Base-by-base conservation (phyloP, 2,888 invertebrate genomes). In the Calameuta idolon region DNA sequence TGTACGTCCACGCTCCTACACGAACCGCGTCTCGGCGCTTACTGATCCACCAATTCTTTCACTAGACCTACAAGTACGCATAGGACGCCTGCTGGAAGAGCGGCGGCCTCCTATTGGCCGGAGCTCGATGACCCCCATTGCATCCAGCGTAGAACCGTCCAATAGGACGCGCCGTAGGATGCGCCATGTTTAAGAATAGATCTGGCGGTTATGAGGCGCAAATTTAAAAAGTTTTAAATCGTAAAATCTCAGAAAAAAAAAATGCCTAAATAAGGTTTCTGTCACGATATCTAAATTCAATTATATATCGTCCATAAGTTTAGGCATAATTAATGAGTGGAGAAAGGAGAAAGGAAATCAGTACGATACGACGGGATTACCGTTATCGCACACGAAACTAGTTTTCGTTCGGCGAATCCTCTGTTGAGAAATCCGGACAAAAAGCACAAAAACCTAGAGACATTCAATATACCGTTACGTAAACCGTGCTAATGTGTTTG, bases 11-110 rank as follows among this genome's bases (percentile, higher is more conserved):
- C 74, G 11, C 74, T 74, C 34, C n/a, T 12, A 15, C n/a, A 31
- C 74, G 34, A 30, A 34, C 35, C 87, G 86, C 85, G 88, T 84
- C 85, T 84, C 85, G 81, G 79, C 85, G 82, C 84, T 79, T 81
- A 88, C 88, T 88, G 83, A 84, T 71, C 69, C 79, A 81, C 81
- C 77, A 80, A 80, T 82, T 80, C 77, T 80, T 80, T 33, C 34
- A 12, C 71, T 34, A 33, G 33, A 30, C 74, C 78, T 78, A 75
- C 77, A 69, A 69, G 35, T 34, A 71, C 69, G 75, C 74, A 76
- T 77, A 69, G 73, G 35, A 73, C 74, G 76, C 75, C 73, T 37
- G 73, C 55, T 71, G n/a, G 76, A 76, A 75, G 69, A 33, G 77
- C 73, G 73, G 76, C n/a, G 77, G 40, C 40, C 73, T 78, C 78